Conservation (phyloP, 2,888 invertebrate species). For the Panzeria rudis region DNA sequence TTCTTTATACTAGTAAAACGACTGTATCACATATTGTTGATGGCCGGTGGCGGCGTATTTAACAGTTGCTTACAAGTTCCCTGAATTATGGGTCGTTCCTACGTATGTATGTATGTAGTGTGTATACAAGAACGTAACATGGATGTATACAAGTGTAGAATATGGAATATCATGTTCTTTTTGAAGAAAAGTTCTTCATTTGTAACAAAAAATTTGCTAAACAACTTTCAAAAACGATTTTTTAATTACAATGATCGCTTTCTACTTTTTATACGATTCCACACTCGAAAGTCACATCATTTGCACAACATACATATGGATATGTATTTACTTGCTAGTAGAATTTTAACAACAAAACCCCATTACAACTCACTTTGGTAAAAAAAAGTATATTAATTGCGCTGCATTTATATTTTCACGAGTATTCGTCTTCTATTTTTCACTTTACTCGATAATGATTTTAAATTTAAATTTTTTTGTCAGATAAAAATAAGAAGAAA, state of each 20-base stretch:
- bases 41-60: neutral
- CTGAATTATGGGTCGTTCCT: neutral
- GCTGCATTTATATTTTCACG: constrained; percentile 26
- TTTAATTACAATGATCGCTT: constrained; percentile 22
- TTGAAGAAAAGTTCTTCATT: constrained; percentile 19
- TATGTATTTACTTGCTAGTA: neutral
- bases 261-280: constrained; percentile 24
- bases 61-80: neutral
- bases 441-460: constrained; percentile 21
- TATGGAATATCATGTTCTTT: neutral
- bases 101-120: neutral
- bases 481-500: constrained; percentile 37
- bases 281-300: constrained; percentile 25
- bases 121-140: neutral
- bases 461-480: constrained; percentile 7
- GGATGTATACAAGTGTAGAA: constrained; percentile 23
- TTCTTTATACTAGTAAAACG: too few relatives aligned
- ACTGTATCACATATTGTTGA: too few relatives aligned
- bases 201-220: neutral
- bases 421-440: constrained; percentile 11
- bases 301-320: neutral
- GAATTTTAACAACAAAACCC: constrained; percentile 14
- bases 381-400: constrained; percentile 34
- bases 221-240: neutral
- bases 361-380: constrained; percentile 21